A percentile compares a stretch with the other conserved stretches of the same genome.
Conservation (phyloP, 2,797 vertebrate species). For the Melanotaenia trifasciata region DNA sequence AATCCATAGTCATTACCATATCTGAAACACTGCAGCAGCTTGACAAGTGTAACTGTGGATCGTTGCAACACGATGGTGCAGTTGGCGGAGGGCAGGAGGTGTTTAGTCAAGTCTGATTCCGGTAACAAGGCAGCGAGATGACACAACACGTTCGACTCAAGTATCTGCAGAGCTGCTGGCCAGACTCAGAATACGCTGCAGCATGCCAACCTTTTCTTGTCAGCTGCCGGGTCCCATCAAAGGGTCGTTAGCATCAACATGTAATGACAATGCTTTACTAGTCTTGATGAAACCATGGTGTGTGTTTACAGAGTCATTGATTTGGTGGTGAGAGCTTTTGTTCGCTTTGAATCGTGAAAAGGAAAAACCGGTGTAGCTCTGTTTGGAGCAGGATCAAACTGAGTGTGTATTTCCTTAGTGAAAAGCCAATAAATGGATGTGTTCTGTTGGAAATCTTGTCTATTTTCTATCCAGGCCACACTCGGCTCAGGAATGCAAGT, state of each 20-base stretch:
- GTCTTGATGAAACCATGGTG: conserved; percentile 31
- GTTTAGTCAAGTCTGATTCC: conserved; percentile 70
- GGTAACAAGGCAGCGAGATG: conserved; percentile 64
- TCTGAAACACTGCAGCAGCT: conserved; percentile 29
- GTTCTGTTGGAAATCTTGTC: conserved; percentile 53
- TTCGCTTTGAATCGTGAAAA: conserved; percentile 24
- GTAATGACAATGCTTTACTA: conserved; percentile 27
- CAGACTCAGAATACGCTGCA: conserved; percentile 60
- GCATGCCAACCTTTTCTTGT: conserved; percentile 61
- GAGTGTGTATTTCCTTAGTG: conserved; percentile 47
- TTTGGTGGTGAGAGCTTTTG: conserved; percentile 10
- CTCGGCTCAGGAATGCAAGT: conserved; percentile 72
- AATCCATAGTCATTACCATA: conserved; percentile 11
- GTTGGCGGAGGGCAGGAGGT: conserved; percentile 51
- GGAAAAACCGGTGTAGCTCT: conserved; percentile 36
- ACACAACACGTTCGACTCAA: conserved; percentile 66
- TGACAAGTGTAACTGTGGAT: conserved; percentile 18
- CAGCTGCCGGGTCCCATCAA: conserved; percentile 46
- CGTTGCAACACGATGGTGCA: neutral
- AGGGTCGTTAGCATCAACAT: conserved; percentile 39
- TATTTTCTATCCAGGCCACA: conserved; percentile 45
- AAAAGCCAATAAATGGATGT: conserved; percentile 72
- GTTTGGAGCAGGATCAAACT: conserved; percentile 55
- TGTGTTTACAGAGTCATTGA: conserved; percentile 30
- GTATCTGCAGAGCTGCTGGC: conserved; percentile 65